Conservation (phyloP, 2,888 invertebrate genomes). For the Rhimphoctona megacephalus region DNA sequence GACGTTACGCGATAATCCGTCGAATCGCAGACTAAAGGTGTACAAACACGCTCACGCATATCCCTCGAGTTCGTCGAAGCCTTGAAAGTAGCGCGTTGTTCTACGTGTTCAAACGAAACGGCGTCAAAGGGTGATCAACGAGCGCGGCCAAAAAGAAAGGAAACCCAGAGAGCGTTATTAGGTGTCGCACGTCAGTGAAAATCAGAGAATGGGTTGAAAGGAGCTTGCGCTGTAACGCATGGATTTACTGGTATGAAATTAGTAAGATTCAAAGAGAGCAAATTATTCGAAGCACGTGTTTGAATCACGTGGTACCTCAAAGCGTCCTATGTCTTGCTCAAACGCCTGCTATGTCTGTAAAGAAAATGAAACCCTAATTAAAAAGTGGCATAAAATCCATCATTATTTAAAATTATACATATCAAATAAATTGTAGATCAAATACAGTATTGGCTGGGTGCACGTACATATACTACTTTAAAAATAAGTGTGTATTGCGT, state of each 20-base stretch:
- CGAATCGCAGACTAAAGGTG: constrained; percentile 48
- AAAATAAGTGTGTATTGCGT: too few species aligned
- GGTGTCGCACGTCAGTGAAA: constrained; percentile 53
- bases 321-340: constrained; percentile 6
- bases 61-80: constrained; percentile 51
- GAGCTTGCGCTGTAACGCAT: background rate
- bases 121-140: constrained; percentile 66
- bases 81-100: constrained; percentile 47
- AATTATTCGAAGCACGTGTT: constrained; percentile 63
- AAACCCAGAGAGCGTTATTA: constrained; percentile 63
- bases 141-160: constrained; percentile 56
- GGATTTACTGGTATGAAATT: constrained; percentile 42
- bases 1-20: constrained; percentile 63
- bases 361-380: constrained; percentile 14
- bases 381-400: background rate
- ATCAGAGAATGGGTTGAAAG: constrained; percentile 50
- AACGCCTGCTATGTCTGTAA: constrained; percentile 6
- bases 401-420: background rate
- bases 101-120: constrained; percentile 41
- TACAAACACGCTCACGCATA: constrained; percentile 46
- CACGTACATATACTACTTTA: too few species aligned
- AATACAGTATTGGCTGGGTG: background rate
- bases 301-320: constrained; percentile 62
- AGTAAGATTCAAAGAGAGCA: constrained; percentile 60
- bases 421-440: background rate